Evolutionary conservation across 2,113 vertebrate species (phyloP).

Genomic region (Pelusios castaneus): DNA sequence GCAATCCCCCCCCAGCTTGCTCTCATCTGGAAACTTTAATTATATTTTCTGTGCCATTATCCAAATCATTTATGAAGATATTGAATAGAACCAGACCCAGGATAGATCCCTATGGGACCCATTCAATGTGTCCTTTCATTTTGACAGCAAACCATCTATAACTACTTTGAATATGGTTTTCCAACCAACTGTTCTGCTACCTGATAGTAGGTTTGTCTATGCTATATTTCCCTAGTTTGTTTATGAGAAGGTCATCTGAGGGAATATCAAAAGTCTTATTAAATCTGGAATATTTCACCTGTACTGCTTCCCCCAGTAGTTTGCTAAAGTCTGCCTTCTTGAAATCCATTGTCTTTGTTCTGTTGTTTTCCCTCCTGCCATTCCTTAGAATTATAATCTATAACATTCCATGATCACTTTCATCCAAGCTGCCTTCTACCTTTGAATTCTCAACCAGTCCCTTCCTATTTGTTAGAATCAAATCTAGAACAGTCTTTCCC

Average conservation of each 20-base stretch:
- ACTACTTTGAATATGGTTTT: not conserved
- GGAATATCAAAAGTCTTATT: not conserved
- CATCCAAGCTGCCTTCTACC: no score
- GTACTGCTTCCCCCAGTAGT: not conserved
- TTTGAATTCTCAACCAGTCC: no score
- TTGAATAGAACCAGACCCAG: not conserved
- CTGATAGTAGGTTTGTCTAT: not conserved
- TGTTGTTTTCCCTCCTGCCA: not conserved
- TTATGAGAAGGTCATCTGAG: not conserved
- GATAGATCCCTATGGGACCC: not conserved
- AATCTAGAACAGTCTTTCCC: not conserved
- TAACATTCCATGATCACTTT: no score
- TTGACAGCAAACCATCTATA: not conserved
- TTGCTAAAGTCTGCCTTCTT: not conserved
- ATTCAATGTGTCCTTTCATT: not conserved
- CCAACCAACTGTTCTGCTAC: not conserved
- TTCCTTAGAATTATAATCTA: not conserved
- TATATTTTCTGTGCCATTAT: not conserved
- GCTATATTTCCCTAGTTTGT: not conserved
- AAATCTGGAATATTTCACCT: not conserved
- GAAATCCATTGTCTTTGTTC: not conserved
- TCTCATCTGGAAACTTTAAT: not conserved
- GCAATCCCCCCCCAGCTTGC: not conserved
- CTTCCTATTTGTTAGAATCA: not conserved
- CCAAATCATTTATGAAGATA: not conserved